Base-by-base conservation (phyloP, 2,797 vertebrate genomes). In the Aldrovandia affinis region DNA sequence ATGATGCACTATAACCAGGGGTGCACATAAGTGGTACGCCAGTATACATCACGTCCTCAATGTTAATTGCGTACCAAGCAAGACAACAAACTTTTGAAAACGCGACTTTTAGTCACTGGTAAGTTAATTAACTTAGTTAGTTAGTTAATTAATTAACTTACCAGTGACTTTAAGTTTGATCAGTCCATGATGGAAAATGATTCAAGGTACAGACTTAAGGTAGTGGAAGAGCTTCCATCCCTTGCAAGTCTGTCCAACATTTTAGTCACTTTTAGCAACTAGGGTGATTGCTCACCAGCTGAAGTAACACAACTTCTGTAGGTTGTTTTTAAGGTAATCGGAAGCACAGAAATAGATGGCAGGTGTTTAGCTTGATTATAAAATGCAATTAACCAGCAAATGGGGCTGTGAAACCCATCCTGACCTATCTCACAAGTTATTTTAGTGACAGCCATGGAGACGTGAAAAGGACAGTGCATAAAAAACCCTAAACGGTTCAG, bases 381-480 rank as follows among this genome's bases (percentile, higher is more conserved):
- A 97, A 97, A 97, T 95, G 96, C 95, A 97, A 97, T 98, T 98
- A 98, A 96, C 95, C 95, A 96, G 96, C 94, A 97, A 97, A 97
- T 97, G 96, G 97, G 95, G 92, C 95, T 95, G 95, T 93, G 93
- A 93, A 95, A 96, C 95, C 90, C 89, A 94, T 95, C 95, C 94
- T 93, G 95, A 96, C 96, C 94, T 96, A 94, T 96, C 92, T 95
- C 92, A 91, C 89, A 89, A 94, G 68, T 20, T 15, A 18, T 39
- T 18, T 33, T 5, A 39, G 94, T 94, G 94, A 95, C 95, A 95
- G 92, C 92, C 91, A 91, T 89, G 83, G 90, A 94, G 91, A 92
- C 94, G 90, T 89, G 94, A 93, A 94, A 94, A 92, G 88, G 90
- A 92, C 91, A 95, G n/a, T 94, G 92, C 90, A 91, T 57, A 39